phyloP scores from a whole-genome alignment of 2,797 vertebrate genomes.

The Brachymystax lenok region DNA sequence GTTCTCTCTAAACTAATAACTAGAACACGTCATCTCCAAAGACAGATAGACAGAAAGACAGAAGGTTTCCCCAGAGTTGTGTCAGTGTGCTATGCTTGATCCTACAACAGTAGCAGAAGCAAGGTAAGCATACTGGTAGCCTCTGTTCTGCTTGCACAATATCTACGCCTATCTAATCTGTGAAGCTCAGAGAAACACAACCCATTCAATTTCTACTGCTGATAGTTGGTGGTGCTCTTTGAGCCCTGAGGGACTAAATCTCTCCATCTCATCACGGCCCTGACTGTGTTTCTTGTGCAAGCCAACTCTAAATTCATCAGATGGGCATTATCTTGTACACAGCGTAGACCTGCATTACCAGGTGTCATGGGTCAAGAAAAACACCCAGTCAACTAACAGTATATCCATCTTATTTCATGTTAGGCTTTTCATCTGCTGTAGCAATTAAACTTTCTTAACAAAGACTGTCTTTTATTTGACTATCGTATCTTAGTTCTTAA shows the following conservation, averaged over 20 bases:
- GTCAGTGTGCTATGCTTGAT: too few relatives aligned
- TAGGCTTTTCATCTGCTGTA: neutral
- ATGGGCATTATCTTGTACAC: constrained; percentile 50
- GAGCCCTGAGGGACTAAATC: constrained; percentile 59
- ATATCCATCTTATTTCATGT: neutral
- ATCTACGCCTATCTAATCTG: constrained; percentile 63
- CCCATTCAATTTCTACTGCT: constrained; percentile 67
- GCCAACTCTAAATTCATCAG: constrained; percentile 56
- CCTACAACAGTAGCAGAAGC: too few relatives aligned
- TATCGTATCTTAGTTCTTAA: constrained; percentile 22
- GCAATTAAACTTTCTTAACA: neutral
- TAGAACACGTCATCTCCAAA: constrained; percentile 21
- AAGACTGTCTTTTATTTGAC: neutral
- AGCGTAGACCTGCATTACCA: constrained; percentile 49
- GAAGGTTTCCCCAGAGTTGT: too few relatives aligned
- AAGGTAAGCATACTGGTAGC: too few relatives aligned
- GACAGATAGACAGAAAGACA: too few relatives aligned
- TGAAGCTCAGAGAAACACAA: constrained; percentile 63
- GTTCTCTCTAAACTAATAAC: constrained; percentile 52
- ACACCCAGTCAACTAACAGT: constrained; percentile 24
- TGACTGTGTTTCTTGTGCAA: constrained; percentile 43
- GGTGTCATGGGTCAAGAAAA: constrained; percentile 61
- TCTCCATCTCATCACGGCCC: constrained; percentile 35
- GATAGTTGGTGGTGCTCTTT: constrained; percentile 66
- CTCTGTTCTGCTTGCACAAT: constrained; percentile 54